Conservation (phyloP, 2,797 vertebrate species). For the Echiichthys vipera region DNA sequence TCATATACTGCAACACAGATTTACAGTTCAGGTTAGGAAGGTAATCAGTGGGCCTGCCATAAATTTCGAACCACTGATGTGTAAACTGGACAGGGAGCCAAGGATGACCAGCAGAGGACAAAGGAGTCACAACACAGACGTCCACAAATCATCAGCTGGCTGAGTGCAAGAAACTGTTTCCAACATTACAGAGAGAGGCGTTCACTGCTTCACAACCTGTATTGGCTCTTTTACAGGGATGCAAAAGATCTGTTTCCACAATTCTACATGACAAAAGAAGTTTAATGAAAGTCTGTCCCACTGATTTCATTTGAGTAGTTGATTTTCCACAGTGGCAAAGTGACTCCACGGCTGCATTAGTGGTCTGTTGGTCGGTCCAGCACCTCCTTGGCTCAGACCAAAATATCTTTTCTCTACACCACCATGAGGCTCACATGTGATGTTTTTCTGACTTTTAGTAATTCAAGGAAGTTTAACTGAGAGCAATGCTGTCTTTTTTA, state of each 20-base stretch:
- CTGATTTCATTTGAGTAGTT: background rate
- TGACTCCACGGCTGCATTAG: too few species aligned
- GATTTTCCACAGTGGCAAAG: background rate
- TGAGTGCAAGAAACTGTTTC: background rate
- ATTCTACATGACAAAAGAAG: background rate
- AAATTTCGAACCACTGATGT: slow-evolving; percentile 87
- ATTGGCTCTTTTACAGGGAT: background rate
- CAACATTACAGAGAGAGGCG: background rate
- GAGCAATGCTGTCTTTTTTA: too few species aligned
- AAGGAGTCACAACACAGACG: slow-evolving; percentile 37
- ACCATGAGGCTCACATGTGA: background rate
- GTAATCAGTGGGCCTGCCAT: slow-evolving; percentile 85
- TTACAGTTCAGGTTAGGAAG: slow-evolving; percentile 82
- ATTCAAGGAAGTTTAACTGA: too few species aligned
- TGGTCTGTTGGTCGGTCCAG: background rate
- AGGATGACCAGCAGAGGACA: slow-evolving; percentile 73
- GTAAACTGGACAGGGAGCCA: slow-evolving; percentile 87
- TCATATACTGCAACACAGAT: slow-evolving; percentile 34
- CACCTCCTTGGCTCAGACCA: background rate
- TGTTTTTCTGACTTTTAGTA: too few species aligned
- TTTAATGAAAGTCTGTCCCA: background rate
- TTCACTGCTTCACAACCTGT: background rate
- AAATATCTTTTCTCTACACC: background rate
- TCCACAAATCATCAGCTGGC: slow-evolving; percentile 53
- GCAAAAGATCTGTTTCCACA: slow-evolving; percentile 2